Conservation (phyloP, 2,797 vertebrate species). For the Aeoliscus strigatus region DNA sequence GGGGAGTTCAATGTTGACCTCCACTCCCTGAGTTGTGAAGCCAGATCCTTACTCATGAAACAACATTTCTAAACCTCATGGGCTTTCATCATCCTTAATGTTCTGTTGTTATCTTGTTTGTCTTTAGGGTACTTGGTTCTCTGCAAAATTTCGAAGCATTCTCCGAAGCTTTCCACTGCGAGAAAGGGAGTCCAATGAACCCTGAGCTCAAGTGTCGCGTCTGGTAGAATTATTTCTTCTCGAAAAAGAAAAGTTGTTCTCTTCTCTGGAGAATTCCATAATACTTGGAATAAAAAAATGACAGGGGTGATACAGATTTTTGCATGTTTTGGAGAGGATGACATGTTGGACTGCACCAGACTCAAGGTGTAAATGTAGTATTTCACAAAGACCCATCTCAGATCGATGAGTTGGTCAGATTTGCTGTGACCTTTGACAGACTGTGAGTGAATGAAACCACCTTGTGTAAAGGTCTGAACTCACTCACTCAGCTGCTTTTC, state of each 20-base stretch:
- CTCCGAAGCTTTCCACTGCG: slow-evolving; percentile 87
- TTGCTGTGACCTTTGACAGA: too few relatives aligned
- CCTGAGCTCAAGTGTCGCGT: slow-evolving; percentile 85
- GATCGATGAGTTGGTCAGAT: too few relatives aligned
- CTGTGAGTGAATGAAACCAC: too few relatives aligned
- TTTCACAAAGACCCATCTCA: too few relatives aligned
- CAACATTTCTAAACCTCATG: too few relatives aligned
- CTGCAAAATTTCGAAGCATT: slow-evolving; percentile 94
- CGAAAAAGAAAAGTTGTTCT: slow-evolving; percentile 33
- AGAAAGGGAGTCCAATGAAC: slow-evolving; percentile 83
- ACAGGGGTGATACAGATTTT: slow-evolving; percentile 18
- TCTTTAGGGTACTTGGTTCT: slow-evolving; percentile 87
- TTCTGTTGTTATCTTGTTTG: slow-evolving; percentile 19
- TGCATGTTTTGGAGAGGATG: slow-evolving; percentile 17
- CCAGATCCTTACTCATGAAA: too few relatives aligned
- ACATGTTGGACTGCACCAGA: slow-evolving; percentile 11
- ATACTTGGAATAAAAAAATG: slow-evolving; percentile 27
- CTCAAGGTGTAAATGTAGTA: too few relatives aligned
- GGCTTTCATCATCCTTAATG: not conserved
- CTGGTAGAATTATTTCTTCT: slow-evolving; percentile 76
- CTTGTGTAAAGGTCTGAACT: too few relatives aligned
- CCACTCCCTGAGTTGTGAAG: too few relatives aligned
- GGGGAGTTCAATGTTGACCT: too few relatives aligned
- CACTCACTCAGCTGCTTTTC: too few relatives aligned
- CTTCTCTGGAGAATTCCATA: slow-evolving; percentile 33